phyloP scores from a whole-genome alignment of 2,888 invertebrate genomes.

The Tachina grossa region DNA sequence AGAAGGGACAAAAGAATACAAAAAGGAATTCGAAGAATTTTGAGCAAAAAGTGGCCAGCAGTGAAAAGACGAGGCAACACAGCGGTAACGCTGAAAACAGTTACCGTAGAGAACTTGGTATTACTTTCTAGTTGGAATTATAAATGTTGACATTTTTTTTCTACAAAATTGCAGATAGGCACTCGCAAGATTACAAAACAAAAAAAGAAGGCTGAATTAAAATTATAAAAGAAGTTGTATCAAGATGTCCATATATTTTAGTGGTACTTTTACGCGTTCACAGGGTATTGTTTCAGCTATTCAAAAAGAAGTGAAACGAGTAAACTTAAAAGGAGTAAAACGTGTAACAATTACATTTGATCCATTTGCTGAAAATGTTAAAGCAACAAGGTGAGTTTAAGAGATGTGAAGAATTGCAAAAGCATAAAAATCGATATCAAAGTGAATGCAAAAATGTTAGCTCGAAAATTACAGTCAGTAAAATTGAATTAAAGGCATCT shows the following conservation, averaged over 20 bases:
- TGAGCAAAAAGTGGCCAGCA: too few species aligned
- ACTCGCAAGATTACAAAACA: conserved; percentile 46
- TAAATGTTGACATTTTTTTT: conserved; percentile 37
- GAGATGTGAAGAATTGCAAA: neutral
- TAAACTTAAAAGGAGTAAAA: conserved; percentile 91
- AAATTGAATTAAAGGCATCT: neutral
- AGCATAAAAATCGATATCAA: conserved; percentile 26
- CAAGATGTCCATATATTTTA: conserved; percentile 89
- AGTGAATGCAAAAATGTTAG: neutral
- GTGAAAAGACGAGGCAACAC: too few species aligned
- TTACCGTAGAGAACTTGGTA: conserved; percentile 19
- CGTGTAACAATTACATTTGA: conserved; percentile 91
- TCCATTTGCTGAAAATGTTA: conserved; percentile 90
- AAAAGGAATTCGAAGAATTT: too few species aligned
- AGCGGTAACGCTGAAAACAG: too few species aligned
- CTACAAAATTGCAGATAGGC: neutral
- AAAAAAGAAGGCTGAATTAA: neutral
- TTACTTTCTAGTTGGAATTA: conserved; percentile 11
- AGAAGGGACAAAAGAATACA: too few species aligned
- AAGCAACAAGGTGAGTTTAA: conserved; percentile 84
- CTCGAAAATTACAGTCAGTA: neutral
- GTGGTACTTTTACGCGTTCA: conserved; percentile 87
- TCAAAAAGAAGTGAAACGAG: conserved; percentile 86
- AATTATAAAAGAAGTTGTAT: conserved; percentile 28
- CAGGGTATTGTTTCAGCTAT: conserved; percentile 89